Evolutionary conservation across 2,888 invertebrate genomes (phyloP), one percentile per base, ranked within the genome.

Genomic region (Drosophila anomalata): DNA sequence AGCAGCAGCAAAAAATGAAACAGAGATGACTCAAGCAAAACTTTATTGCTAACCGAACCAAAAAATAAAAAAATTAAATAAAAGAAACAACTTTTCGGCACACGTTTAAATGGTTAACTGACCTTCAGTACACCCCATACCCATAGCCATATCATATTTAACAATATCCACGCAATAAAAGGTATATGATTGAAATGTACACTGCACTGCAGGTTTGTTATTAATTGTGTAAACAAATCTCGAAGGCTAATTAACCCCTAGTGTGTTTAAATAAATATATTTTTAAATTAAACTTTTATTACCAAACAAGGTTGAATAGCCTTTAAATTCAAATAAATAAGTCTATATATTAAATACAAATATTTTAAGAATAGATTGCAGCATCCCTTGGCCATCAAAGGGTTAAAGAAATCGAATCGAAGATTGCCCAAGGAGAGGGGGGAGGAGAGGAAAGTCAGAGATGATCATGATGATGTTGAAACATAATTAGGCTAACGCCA

Each of bases 1-100:
- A n/a, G 17, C 29, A 31, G 47, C 61, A 31, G 47, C n/a, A 39
- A n/a, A 39, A 39, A 39, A 39, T 2, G 67, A 29, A 48, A 26
- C 75, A 69, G 50, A 79, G 68, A 83, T 79, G 78, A 83, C 81
- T 83, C 70, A 80, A 76, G 69, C 65, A 44, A 62, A 77, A 76
- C 24, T 62, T 76, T 76, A 79, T 78, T 83, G 78, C 80, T 58
- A 68, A 76, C 80, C 58, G 66, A 68, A 14, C 56, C 54, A 53
- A 47, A 7, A 17, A 58, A 56, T n/a, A 58, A 55, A 5, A 14
- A 22, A 54, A 36, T 9, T n/a, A 51, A 53, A 24, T 42, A 26
- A 42, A 58, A 52, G 42, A 47, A 33, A 52, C 44, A 48, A 46
- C 58, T 72, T 42, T 73, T 77, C 26, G 48, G 58, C 54, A 62